These are phyloP conservation scores for Zaprionus lineosus DNA, from an alignment of 2,888 invertebrate genomes.

Conservation along the genomic window DNA sequence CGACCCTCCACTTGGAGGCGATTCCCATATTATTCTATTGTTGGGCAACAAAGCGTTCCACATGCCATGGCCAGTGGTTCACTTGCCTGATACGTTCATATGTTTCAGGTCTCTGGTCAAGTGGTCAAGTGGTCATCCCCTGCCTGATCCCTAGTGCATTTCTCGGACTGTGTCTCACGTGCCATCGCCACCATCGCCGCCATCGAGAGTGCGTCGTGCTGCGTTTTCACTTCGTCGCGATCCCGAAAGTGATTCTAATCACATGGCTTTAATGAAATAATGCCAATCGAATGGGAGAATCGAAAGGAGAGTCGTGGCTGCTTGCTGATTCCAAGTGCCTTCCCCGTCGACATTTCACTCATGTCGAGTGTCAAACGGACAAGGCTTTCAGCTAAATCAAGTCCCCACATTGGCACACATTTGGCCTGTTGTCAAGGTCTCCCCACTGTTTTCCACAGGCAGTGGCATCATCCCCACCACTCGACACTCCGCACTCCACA, in stretches of 20 bases:
- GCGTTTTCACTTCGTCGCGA: conserved; percentile 60
- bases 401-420: conserved; percentile 54
- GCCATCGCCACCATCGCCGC: too few species aligned
- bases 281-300: conserved; percentile 56
- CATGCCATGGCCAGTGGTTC: conserved; percentile 37
- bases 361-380: conserved; percentile 47
- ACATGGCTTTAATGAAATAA: conserved; percentile 66
- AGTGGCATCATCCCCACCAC: conserved; percentile 34
- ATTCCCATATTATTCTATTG: conserved; percentile 67
- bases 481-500: too few species aligned
- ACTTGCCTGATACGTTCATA: conserved; percentile 17
- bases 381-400: conserved; percentile 56
- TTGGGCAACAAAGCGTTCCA: conserved; percentile 50
- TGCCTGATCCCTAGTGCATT: conserved; percentile 37
- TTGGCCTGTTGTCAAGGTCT: conserved; percentile 53
- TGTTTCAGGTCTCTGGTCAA: conserved; percentile 27
- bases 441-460: conserved; percentile 2
- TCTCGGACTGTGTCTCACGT: background rate
- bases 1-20: conserved; percentile 35
- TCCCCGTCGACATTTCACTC: conserved; percentile 51
- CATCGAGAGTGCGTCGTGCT: conserved; percentile 65
- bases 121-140: conserved; percentile 17
- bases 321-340: conserved; percentile 8
- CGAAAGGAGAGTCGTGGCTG: conserved; percentile 10
- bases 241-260: conserved; percentile 73